Evolutionary conservation across 2,797 vertebrate genomes (phyloP).

Genomic region (Trachops cirrhosus): DNA sequence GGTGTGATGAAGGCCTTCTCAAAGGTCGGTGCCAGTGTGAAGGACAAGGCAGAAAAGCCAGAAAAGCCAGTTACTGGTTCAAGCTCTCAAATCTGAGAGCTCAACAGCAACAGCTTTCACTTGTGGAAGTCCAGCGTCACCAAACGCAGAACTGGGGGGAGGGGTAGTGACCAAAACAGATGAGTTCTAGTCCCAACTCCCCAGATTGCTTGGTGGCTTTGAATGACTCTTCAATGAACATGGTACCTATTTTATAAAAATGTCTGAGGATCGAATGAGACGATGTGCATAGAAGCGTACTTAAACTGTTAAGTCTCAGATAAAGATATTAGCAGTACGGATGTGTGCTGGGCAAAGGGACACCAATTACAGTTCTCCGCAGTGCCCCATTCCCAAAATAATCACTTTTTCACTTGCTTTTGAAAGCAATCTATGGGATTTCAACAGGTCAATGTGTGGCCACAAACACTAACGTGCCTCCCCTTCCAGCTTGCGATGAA

Average conservation of each 20-base stretch:
- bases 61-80: background rate
- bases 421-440: conserved; percentile 9
- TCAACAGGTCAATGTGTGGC: background rate
- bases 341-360: background rate
- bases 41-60: background rate
- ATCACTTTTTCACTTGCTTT: conserved; percentile 1
- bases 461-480: background rate
- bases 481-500: background rate
- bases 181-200: background rate
- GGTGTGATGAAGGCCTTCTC: background rate
- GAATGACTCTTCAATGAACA: background rate
- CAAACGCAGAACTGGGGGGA: background rate
- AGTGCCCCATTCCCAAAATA: background rate
- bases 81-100: background rate
- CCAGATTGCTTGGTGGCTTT: background rate
- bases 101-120: background rate
- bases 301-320: background rate
- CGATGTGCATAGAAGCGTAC: background rate
- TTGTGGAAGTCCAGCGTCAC: background rate
- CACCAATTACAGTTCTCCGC: background rate
- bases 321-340: background rate
- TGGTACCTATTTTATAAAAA: background rate
- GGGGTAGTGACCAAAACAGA: background rate
- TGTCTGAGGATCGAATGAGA: background rate
- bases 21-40: background rate